Percentiles rank a stretch among this genome's conserved stretches.
Conservation (phyloP, 2,797 vertebrate species). For the Hybognathus amarus region DNA sequence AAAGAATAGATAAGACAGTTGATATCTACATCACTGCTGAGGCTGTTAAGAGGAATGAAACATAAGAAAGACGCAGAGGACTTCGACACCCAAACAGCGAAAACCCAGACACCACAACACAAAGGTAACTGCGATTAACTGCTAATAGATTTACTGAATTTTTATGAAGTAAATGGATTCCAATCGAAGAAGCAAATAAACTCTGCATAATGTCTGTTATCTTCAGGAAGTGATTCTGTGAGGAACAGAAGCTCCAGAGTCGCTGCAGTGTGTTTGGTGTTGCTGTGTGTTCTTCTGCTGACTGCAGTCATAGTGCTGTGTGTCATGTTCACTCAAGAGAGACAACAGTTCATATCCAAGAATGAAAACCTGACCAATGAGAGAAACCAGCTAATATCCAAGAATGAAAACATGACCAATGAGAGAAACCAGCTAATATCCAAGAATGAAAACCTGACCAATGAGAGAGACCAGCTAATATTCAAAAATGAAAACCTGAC, state of each 20-base stretch:
- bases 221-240: not conserved
- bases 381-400: not conserved
- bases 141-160: too few relatives aligned
- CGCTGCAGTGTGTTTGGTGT: constrained; percentile 1
- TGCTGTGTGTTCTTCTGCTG: constrained; percentile 43
- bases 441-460: too few relatives aligned
- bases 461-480: too few relatives aligned
- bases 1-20: constrained; percentile 13
- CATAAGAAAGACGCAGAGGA: not conserved
- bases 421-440: not conserved
- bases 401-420: not conserved
- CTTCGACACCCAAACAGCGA: not conserved
- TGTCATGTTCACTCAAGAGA: not conserved
- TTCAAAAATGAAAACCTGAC: not conserved
- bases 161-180: too few relatives aligned
- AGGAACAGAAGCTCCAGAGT: not conserved
- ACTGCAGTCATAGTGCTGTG: constrained; percentile 2
- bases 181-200: not conserved
- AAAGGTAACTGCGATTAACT: constrained; percentile 20
- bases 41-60: constrained; percentile 26
- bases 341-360: not conserved
- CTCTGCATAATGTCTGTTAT: not conserved
- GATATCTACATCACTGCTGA: constrained; percentile 29
- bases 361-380: not conserved
- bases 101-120: not conserved